Evolutionary conservation across 1,140 invertebrate species (phyloP), one percentile per base, ranked within the genome.

Genomic region (Drosophila lowei): DNA sequence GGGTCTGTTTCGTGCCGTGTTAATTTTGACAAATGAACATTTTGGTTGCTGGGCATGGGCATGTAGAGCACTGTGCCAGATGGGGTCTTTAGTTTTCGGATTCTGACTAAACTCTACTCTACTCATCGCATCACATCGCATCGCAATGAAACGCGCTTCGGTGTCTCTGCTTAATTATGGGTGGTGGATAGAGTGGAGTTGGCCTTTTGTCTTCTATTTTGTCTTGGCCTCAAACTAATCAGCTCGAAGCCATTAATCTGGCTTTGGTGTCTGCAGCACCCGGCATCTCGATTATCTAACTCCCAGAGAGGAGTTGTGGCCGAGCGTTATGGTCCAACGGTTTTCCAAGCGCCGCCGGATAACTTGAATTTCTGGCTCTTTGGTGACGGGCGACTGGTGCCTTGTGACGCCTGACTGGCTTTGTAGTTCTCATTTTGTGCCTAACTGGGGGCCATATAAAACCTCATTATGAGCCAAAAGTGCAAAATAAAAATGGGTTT

Each of bases 21-120:
- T 86, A 86, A 86, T 88, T 86, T 86, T 86, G 83, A 86, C 78
- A 86, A 88, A 86, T 86, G 83, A 86, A 88, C 71, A 72, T 74
- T 77, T 85, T 77, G 81, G 67, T 77, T 71, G 81, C 34, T 70
- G 73, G 61, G 60, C 80, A 84, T 80, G 73, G 61, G 63, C 80
- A 84, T 81, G 50, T 85, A 56, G 77, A 86, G 73, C 57, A 80
- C 23, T 6, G 5, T 13, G 34, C 28, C 23, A 42, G 57, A 59
- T 81, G 67, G 78, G 67, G 78, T 77, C 65, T 81, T 74, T 85
- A 76, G 81, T 81, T 86, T 81, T 75, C 77, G 77, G 77, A 76
- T 77, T 86, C 77, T 68, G 56, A 68, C 81, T 86, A 86, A 83
- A 66, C 72, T 72, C 63, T 63, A 65, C 63, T 47, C 44, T 63